Conservation (phyloP, 2,888 invertebrate genomes). For the Lamproptera curius region DNA sequence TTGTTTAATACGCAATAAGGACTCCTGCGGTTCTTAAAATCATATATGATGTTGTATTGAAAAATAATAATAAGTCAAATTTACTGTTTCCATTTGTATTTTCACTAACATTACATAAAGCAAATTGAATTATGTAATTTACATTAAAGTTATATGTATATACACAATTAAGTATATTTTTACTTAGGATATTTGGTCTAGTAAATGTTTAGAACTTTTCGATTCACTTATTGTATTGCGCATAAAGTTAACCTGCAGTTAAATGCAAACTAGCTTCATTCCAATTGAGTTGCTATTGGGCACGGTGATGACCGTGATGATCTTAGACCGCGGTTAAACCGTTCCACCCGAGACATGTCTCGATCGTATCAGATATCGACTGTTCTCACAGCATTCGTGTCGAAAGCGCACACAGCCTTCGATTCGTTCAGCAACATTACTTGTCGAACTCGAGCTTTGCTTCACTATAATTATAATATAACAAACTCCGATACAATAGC, state of each 20-base stretch:
- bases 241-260: background rate
- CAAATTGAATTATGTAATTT: too few species aligned
- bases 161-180: too few species aligned
- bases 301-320: conserved; percentile 11
- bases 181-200: too few species aligned
- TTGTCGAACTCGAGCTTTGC: conserved; percentile 32
- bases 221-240: too few species aligned
- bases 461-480: conserved; percentile 65
- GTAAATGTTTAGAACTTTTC: too few species aligned
- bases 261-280: conserved; percentile 1
- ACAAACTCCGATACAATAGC: conserved; percentile 47
- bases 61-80: too few species aligned
- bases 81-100: too few species aligned
- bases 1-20: too few species aligned
- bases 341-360: conserved; percentile 13
- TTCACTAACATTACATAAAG: too few species aligned
- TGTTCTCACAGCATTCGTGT: conserved; percentile 35
- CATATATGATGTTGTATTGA: too few species aligned
- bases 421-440: conserved; percentile 53
- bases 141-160: too few species aligned
- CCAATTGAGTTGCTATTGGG: conserved; percentile 16
- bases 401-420: conserved; percentile 48
- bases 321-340: conserved; percentile 10
- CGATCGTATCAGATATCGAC: conserved; percentile 2
- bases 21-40: too few species aligned